phyloP scores from a whole-genome alignment of 2,888 invertebrate species.

The Cheilosia impressa region DNA sequence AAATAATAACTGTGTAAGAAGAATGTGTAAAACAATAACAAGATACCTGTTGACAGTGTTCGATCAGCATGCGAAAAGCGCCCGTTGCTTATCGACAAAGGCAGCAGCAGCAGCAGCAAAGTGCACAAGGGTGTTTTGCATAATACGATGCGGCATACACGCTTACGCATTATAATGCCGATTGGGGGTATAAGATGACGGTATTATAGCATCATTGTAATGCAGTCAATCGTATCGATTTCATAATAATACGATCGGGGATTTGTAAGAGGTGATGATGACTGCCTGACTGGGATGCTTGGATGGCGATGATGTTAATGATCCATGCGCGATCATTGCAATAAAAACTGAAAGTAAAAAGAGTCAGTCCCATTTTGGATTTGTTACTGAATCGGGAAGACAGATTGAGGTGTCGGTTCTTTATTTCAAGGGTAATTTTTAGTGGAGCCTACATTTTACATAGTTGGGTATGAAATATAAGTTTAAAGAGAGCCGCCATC shows the following conservation, averaged over 20 bases:
- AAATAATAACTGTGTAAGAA: neutral
- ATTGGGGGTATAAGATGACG: constrained; percentile 75
- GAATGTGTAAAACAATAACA: constrained; percentile 54
- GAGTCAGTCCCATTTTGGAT: constrained; percentile 18
- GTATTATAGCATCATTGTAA: constrained; percentile 74
- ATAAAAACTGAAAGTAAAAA: constrained; percentile 33
- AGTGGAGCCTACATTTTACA: too few relatives aligned
- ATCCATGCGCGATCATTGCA: constrained; percentile 11
- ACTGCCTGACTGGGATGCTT: constrained; percentile 10
- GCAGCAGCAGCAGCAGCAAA: constrained; percentile 50
- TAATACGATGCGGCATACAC: constrained; percentile 71
- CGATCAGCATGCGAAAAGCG: constrained; percentile 63
- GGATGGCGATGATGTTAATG: constrained; percentile 44
- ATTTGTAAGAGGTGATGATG: constrained; percentile 47
- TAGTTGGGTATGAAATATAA: too few relatives aligned
- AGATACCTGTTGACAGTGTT: constrained; percentile 74
- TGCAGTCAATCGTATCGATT: constrained; percentile 75
- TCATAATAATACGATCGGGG: constrained; percentile 69
- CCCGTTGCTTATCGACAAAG: constrained; percentile 45
- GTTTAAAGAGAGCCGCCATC: too few relatives aligned
- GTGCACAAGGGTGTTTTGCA: constrained; percentile 75
- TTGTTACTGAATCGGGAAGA: neutral
- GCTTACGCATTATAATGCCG: constrained; percentile 72
- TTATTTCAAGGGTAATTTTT: too few relatives aligned
- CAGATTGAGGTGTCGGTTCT: too few relatives aligned